These are phyloP conservation scores for Sarcophaga caerulescens DNA, from an alignment of 2,888 invertebrate species.

Conservation along the genomic window DNA sequence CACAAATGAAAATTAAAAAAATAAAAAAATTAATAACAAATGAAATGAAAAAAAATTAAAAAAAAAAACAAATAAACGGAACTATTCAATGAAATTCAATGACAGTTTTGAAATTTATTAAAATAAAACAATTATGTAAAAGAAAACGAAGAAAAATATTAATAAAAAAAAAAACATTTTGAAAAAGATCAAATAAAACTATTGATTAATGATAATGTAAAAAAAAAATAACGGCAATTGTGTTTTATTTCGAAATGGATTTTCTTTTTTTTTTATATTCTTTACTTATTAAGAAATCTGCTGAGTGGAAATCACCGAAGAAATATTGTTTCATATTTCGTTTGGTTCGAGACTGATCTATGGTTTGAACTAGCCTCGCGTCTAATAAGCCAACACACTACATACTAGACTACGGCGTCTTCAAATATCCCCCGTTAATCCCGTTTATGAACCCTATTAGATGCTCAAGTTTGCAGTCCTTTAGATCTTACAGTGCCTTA, in stretches of 20 bases:
- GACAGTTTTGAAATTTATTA: slow-evolving; percentile 72
- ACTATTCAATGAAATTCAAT: slow-evolving; percentile 43
- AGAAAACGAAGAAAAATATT: slow-evolving; percentile 60
- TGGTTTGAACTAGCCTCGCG: too few species aligned
- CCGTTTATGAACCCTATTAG: too few species aligned
- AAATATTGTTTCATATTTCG: too few species aligned
- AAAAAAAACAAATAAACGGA: slow-evolving; percentile 63
- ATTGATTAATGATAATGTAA: slow-evolving; percentile 68
- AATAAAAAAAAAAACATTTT: slow-evolving; percentile 75
- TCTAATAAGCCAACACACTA: too few species aligned
- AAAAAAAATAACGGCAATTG: slow-evolving; percentile 6
- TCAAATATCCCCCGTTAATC: too few species aligned
- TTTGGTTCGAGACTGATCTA: too few species aligned
- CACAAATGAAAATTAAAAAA: slow-evolving; percentile 44
- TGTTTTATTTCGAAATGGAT: slow-evolving; percentile 50
- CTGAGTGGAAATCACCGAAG: too few species aligned
- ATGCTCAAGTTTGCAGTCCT: too few species aligned
- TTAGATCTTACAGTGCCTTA: too few species aligned
- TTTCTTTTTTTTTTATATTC: too few species aligned
- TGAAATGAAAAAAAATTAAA: slow-evolving; percentile 71
- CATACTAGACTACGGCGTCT: too few species aligned
- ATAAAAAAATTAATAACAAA: slow-evolving; percentile 55
- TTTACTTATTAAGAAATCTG: too few species aligned
- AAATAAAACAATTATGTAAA: slow-evolving; percentile 67
- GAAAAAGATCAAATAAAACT: slow-evolving; percentile 71